Evolutionary conservation across 2,113 vertebrate genomes (phyloP).

Genomic region (Barbus barbus): DNA sequence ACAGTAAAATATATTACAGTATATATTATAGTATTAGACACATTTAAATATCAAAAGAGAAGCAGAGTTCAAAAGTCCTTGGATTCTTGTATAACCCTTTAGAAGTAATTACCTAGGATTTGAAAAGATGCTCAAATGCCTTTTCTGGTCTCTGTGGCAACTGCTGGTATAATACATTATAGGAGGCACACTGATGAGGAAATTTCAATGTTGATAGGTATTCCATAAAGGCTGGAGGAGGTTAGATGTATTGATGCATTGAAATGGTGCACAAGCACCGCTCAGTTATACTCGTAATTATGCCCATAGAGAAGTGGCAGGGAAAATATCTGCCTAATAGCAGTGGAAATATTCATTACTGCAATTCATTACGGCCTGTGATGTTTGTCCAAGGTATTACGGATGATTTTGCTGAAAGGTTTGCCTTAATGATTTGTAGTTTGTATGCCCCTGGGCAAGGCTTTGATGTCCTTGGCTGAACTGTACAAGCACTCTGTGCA

Average conservation of each 20-base stretch:
- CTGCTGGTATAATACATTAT: not conserved
- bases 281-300: not conserved
- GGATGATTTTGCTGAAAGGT: not conserved
- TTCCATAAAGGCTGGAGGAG: not conserved
- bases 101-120: not conserved
- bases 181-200: not conserved
- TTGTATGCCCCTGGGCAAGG: not conserved
- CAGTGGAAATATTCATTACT: not conserved
- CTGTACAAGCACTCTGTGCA: not conserved
- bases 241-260: conserved; percentile 1
- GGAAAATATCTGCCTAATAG: not conserved
- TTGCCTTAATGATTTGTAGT: not conserved
- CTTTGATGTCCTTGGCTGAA: not conserved
- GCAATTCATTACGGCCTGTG: not conserved
- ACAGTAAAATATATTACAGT: not conserved
- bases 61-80: not conserved
- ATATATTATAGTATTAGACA: not conserved
- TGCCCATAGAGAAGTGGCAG: not conserved
- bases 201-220: not conserved
- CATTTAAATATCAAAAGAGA: not conserved
- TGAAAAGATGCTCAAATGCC: not conserved
- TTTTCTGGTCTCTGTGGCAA: not conserved
- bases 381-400: not conserved
- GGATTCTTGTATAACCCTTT: not conserved
- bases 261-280: not conserved